Evolutionary conservation across 2,888 invertebrate species (phyloP), one percentile per base, ranked within the genome.

Genomic region (Dastarcus helophoroides): DNA sequence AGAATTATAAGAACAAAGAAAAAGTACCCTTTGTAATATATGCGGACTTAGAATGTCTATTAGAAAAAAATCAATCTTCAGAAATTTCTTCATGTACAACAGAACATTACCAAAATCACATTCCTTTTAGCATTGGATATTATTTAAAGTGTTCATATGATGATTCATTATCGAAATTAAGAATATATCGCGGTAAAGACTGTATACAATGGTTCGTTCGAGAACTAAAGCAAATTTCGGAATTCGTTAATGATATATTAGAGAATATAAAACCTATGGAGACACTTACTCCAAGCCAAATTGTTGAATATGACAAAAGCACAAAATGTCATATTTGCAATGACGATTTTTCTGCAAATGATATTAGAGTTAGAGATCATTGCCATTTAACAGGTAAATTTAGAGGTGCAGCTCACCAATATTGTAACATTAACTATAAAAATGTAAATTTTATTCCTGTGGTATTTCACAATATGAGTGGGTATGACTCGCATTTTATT

Each of bases 401-500:
- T 33, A 28, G 48, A 17, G 48, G 47, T 9, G 37, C 40, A 5
- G 44, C 48, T 4, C 50, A 51, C 37, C 35, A 40, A 14, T 24
- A n/a, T 8, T 53, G 54, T 28, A 56, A 58, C 40, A 21, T 58
- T 14, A 47, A 52, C 31, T 57, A 37, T 35, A 38, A 43, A 37
- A 33, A 46, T 13, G 35, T 40, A 1, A 35, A 40, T 16, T 38
- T 41, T 11, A 42, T 58, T 17, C 56, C 54, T 2, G 33, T 53
- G 5, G 35, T 50, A 4, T 50, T 53, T 30, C 54, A 54, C 30
- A 54, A 53, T 39, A 39, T 54, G 6, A 36, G 29, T 3, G 44
- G 41, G 5, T 51, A 53, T 37, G 50, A 53, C 33, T 26, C 38
- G 3, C 52, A 55, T 35, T 47, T 54, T 24, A 34, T 54, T 8